These are phyloP conservation scores for Zaprionus tsacasi DNA, from an alignment of 1,140 invertebrate genomes.

Conservation along the genomic window DNA sequence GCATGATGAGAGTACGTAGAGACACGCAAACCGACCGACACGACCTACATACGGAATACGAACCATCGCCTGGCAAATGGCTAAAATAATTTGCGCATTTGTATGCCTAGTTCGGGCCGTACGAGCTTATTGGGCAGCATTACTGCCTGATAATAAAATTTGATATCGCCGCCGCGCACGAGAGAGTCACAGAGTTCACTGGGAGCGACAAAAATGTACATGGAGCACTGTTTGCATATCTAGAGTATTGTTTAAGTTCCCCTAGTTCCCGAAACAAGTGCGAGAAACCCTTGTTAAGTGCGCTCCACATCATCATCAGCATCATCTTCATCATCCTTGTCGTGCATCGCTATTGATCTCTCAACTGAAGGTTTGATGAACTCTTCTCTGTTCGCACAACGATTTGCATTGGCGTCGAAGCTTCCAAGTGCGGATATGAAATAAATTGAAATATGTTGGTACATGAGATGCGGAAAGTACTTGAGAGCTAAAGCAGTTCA, in stretches of 20 bases:
- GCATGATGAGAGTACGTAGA: slow-evolving; percentile 35
- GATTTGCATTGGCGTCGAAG: slow-evolving; percentile 59
- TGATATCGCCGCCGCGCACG: background rate
- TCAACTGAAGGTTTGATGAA: slow-evolving; percentile 56
- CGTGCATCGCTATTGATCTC: slow-evolving; percentile 1
- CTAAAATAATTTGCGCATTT: slow-evolving; percentile 8
- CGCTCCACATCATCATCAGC: background rate
- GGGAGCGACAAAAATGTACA: background rate
- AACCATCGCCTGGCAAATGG: background rate
- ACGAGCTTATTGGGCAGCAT: background rate
- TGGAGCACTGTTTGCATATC: background rate
- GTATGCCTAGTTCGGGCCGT: background rate
- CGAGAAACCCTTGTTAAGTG: background rate
- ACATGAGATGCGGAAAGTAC: slow-evolving; percentile 19
- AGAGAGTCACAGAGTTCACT: background rate
- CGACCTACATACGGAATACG: slow-evolving; percentile 33
- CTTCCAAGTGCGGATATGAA: slow-evolving; percentile 38
- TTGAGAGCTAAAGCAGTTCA: slow-evolving; percentile 27
- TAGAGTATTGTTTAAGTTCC: background rate
- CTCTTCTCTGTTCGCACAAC: slow-evolving; percentile 26
- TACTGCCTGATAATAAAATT: slow-evolving; percentile 1
- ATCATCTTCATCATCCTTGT: slow-evolving; percentile 2
- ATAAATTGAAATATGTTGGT: slow-evolving; percentile 59
- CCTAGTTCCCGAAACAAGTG: background rate
- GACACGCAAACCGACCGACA: slow-evolving; percentile 25